phyloP scores from a whole-genome alignment of 2,888 invertebrate species.

The Tenthredo livida region DNA sequence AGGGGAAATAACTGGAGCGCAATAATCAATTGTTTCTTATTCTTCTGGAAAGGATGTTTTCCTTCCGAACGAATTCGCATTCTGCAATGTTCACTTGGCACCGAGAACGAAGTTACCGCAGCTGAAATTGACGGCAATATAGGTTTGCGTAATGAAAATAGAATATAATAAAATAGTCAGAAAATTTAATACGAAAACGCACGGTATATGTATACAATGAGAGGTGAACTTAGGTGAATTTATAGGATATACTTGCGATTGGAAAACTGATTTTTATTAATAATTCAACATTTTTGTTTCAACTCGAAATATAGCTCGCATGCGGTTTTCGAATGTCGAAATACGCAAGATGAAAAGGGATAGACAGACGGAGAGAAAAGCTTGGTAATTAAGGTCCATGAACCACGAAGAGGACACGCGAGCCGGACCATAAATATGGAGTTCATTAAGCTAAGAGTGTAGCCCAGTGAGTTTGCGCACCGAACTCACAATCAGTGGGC shows the following conservation, averaged over 20 bases:
- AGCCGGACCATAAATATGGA: conserved; percentile 46
- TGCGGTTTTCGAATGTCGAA: not conserved
- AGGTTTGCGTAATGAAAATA: not conserved
- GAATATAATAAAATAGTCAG: not conserved
- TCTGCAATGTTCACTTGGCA: conserved; percentile 23
- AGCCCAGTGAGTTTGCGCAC: conserved; percentile 34
- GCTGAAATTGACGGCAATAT: not conserved
- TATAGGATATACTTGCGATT: no score
- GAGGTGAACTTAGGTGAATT: no score
- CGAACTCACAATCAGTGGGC: conserved; percentile 36
- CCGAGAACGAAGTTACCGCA: conserved; percentile 14
- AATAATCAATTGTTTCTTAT: conserved; percentile 50
- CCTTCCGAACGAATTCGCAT: conserved; percentile 49
- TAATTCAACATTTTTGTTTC: not conserved
- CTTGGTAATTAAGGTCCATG: conserved; percentile 33
- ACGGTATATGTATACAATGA: no score
- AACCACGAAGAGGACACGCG: conserved; percentile 16
- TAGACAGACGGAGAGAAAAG: not conserved
- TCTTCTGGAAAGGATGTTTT: conserved; percentile 51
- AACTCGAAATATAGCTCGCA: not conserved
- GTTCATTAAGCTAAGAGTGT: conserved; percentile 49
- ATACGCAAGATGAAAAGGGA: not conserved
- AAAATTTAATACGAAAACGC: not conserved
- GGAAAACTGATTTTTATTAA: no score
- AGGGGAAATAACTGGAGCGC: conserved; percentile 35